Base-by-base conservation (phyloP, 2,797 vertebrate genomes). In the Scleropages formosus region DNA sequence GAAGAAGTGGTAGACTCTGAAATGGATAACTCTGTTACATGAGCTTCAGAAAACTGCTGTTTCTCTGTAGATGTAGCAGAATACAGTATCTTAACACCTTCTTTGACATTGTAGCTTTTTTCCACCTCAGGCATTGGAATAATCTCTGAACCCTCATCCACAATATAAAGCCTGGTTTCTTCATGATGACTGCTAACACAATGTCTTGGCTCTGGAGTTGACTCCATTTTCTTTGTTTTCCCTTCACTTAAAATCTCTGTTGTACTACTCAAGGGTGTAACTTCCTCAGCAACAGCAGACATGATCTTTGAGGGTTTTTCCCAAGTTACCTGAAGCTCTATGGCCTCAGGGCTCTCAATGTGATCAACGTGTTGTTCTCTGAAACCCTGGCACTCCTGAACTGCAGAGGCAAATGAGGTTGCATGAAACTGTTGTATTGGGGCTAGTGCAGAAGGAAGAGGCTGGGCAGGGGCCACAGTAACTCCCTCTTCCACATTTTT, bases 61-160 rank as follows among this genome's bases (percentile, higher is more conserved):
- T 90, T 89, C 70, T 93, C 91, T 26, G 85, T 76, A 68, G 88
- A 90, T 74, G 93, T 84, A 39, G 90, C 88, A 0, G 92, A 89
- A 73, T 93, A 93, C 63, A 94, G 83, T 77, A 92, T 92, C 79
- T 91, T 92, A 62, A 91, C 78, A 7, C 92, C 93, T 79, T 95
- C 93, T 74, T 88, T 92, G 8, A 91, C 89, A 75, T 87, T 84
- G 79, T 91, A 91, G 69, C 91, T 79, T 44, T 79, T 91, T 83
- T 94, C 90, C 9, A 86, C 72, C n/a, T 86, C 85, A 26, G 86
- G 79, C 74, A 76, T 78, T 9, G 87, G 86, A 60, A 93, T 85
- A 3, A 86, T 75, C 4, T 89, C 78, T 27, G 88, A 90, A 56
- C 86, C 84, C 78, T 94, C 94, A 78, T 91, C 94, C n/a, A 89